Conservation (phyloP, 1,140 invertebrate species). For the Tetragnatha versicolor region DNA sequence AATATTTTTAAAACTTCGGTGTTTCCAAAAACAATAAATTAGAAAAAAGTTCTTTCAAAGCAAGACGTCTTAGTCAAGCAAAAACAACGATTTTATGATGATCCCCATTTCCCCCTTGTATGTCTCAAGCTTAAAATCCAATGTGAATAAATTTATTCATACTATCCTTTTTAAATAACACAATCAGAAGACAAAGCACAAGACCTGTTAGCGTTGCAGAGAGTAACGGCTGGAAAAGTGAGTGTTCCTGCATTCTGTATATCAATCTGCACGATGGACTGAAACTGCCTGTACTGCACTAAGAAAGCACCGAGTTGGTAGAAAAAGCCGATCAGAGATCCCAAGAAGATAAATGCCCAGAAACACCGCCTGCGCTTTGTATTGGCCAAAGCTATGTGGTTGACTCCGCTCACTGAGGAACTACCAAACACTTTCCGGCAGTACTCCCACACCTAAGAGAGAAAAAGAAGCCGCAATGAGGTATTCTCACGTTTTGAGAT, state of each 20-base stretch:
- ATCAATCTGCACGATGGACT: slow-evolving; percentile 47
- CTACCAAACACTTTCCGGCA: slow-evolving; percentile 39
- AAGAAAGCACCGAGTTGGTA: slow-evolving; percentile 41
- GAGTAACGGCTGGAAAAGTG: slow-evolving; percentile 42
- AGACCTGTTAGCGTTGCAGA: slow-evolving; percentile 49
- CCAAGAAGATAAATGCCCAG: slow-evolving; percentile 41
- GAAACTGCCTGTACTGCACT: slow-evolving; percentile 29
- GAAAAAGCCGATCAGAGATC: slow-evolving; percentile 38
- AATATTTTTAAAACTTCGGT: no score
- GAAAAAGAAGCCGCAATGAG: no score
- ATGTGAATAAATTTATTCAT: no score
- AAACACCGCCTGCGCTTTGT: slow-evolving; percentile 11
- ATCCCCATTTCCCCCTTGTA: no score
- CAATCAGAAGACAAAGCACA: neutral
- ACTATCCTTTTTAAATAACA: no score
- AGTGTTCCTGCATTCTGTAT: slow-evolving; percentile 43
- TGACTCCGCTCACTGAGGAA: slow-evolving; percentile 40
- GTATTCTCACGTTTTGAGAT: no score
- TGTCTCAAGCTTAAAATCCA: no score
- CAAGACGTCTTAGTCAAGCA: no score
- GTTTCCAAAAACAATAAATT: no score
- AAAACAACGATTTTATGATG: no score
- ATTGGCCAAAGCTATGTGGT: slow-evolving; percentile 40
- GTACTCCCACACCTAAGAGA: slow-evolving; percentile 39
- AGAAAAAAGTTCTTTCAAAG: no score